Percentiles rank a stretch among this genome's conserved stretches.
phyloP scores from a whole-genome alignment of 2,113 vertebrate genomes.

The Tautogolabrus adspersus region DNA sequence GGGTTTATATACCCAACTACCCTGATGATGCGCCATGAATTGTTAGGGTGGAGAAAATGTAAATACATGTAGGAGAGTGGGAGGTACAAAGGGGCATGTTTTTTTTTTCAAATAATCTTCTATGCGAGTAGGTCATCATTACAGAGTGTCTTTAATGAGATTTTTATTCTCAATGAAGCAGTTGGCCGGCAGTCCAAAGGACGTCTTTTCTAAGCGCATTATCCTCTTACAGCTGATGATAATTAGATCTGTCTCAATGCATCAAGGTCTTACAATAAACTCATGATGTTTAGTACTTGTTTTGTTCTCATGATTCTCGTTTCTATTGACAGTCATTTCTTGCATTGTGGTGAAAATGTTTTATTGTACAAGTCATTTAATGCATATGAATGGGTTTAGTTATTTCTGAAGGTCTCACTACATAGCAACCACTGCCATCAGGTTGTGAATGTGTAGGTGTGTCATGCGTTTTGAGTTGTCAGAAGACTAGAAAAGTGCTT shows the following conservation, averaged over 20 bases:
- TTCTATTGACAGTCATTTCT: too few relatives aligned
- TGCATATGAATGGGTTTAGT: too few relatives aligned
- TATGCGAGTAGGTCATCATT: not conserved
- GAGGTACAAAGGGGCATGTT: conserved; percentile 27
- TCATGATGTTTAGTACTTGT: too few relatives aligned
- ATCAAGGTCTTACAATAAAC: not conserved
- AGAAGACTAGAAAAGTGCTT: too few relatives aligned
- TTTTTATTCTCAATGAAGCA: not conserved
- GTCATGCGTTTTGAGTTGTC: too few relatives aligned
- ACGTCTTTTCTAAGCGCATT: not conserved
- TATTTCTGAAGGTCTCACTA: too few relatives aligned
- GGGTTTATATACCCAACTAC: conserved; percentile 67
- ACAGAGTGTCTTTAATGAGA: not conserved
- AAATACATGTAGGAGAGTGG: conserved; percentile 39
- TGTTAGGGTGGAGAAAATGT: conserved; percentile 51
- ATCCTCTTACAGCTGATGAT: not conserved
- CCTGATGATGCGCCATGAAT: conserved; percentile 37
- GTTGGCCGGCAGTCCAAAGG: too few relatives aligned
- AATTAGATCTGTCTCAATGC: not conserved
- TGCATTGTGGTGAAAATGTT: too few relatives aligned
- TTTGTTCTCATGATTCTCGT: too few relatives aligned
- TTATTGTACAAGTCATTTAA: too few relatives aligned
- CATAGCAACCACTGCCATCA: too few relatives aligned
- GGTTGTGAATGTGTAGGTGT: too few relatives aligned
- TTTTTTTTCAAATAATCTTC: not conserved